Percentiles rank a stretch among this genome's conserved stretches.
These are phyloP conservation scores for Drosophila repletoides DNA, from an alignment of 1,140 invertebrate genomes.

Conservation along the genomic window DNA sequence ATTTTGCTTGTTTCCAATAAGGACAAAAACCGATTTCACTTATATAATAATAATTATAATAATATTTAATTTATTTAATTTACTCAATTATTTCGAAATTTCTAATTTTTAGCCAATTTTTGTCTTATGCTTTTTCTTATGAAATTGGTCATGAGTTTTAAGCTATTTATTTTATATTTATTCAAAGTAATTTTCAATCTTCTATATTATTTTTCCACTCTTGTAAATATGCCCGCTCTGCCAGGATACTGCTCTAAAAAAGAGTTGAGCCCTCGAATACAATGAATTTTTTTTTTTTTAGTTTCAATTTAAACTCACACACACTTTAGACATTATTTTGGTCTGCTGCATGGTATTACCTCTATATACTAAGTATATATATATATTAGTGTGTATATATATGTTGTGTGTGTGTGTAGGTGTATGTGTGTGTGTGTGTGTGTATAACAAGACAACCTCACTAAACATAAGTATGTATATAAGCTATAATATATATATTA, in stretches of 20 bases:
- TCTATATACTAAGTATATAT: constrained; percentile 35
- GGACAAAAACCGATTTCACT: constrained; percentile 70
- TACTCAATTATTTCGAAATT: constrained; percentile 4
- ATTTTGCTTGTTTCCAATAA: constrained; percentile 60
- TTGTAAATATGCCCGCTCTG: constrained; percentile 44
- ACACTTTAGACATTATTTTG: constrained; percentile 66
- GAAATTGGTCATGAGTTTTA: constrained; percentile 42
- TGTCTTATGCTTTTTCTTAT: constrained; percentile 4
- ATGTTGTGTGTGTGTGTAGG: constrained; percentile 37
- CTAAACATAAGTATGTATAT: constrained; percentile 74
- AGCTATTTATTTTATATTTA: no score
- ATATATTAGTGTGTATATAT: constrained; percentile 35
- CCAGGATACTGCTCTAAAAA: constrained; percentile 63
- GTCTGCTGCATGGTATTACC: constrained; percentile 52
- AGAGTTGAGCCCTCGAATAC: constrained; percentile 47
- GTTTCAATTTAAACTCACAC: constrained; percentile 29
- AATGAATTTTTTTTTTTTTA: constrained; percentile 29
- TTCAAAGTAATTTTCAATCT: constrained; percentile 2
- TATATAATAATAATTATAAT: constrained; percentile 6
- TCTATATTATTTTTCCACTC: constrained; percentile 14
- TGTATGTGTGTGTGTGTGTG: constrained; percentile 48
- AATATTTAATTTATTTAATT: not conserved
- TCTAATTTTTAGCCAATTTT: not conserved
- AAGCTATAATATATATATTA: constrained; percentile 64
- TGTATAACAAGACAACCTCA: constrained; percentile 75